phyloP scores from a whole-genome alignment of 2,797 vertebrate genomes.

The Pangasius krempfi region DNA sequence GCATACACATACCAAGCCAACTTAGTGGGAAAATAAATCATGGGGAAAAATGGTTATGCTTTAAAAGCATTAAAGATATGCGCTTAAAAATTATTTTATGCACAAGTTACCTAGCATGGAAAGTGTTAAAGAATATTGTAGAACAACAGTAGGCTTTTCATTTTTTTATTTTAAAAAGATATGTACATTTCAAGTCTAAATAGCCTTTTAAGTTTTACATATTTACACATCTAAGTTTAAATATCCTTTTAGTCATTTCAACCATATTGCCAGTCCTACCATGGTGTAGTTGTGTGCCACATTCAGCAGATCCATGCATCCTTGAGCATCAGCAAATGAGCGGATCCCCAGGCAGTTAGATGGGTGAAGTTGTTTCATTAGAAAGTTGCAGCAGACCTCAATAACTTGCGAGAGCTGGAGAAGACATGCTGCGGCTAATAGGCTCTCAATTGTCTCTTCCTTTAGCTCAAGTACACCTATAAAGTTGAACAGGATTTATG shows the following conservation, averaged over 20 bases:
- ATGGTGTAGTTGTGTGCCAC: constrained; percentile 95
- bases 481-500: constrained; percentile 25
- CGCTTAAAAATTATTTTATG: not conserved
- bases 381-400: constrained; percentile 96
- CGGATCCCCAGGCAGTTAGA: constrained; percentile 98
- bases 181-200: not conserved
- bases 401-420: constrained; percentile 95
- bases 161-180: not conserved
- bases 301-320: constrained; percentile 89
- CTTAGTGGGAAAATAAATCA: not conserved
- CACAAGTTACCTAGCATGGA: not conserved
- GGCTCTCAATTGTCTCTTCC: constrained; percentile 95
- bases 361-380: constrained; percentile 97
- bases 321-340: constrained; percentile 95
- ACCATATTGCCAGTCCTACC: constrained; percentile 75
- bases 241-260: not conserved
- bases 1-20: not conserved
- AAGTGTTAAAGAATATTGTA: not conserved
- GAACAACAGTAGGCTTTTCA: not conserved
- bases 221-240: not conserved
- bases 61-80: not conserved
- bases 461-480: constrained; percentile 92
- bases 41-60: not conserved
- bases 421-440: constrained; percentile 96
- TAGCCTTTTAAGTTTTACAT: not conserved